Conservation (phyloP, 2,113 vertebrate species). For the Sprattus sprattus region DNA sequence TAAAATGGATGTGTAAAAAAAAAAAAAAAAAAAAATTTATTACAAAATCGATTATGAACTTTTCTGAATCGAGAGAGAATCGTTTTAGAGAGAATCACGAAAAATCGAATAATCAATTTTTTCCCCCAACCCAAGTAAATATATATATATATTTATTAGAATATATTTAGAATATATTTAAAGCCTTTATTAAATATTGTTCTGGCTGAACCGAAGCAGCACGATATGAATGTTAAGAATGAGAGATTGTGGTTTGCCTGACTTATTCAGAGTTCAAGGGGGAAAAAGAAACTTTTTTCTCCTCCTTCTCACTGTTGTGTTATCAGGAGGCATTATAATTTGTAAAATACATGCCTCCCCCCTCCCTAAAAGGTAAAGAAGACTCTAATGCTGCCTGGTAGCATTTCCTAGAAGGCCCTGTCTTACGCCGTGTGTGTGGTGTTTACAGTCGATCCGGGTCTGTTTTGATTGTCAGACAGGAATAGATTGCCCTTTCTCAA, state of each 20-base stretch:
- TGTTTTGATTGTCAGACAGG: not conserved
- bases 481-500: slow-evolving; percentile 11
- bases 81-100: no score
- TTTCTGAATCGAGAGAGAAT: no score
- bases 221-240: not conserved
- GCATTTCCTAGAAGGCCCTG: not conserved
- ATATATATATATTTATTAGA: not conserved
- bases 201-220: not conserved
- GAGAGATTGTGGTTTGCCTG: not conserved
- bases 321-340: not conserved
- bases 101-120: no score
- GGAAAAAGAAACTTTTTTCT: not conserved
- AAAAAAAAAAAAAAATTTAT: no score
- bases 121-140: no score
- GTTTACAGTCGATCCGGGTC: not conserved
- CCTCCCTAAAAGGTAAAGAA: not conserved
- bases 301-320: not conserved
- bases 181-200: no score
- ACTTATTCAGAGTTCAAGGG: not conserved
- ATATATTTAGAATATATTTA: not conserved
- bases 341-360: not conserved
- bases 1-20: no score
- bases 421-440: not conserved
- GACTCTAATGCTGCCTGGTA: not conserved
- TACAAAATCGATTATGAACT: no score